Evolutionary conservation across 2,797 vertebrate species (phyloP).

Genomic region (Myripristis jacobus): DNA sequence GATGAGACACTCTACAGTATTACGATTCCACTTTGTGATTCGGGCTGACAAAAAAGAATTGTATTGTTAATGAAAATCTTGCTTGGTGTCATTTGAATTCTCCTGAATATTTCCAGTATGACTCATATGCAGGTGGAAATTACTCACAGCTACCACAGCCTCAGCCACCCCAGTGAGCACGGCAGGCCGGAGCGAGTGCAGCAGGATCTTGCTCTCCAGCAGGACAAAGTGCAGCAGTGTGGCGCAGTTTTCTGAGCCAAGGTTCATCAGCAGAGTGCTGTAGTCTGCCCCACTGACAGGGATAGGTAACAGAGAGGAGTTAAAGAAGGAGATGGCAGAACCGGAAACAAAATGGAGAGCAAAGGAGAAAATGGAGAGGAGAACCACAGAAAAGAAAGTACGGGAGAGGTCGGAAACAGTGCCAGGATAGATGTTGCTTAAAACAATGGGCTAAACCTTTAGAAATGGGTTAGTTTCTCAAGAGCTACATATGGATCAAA

Average conservation of each 20-base stretch:
- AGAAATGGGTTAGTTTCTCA: conserved; percentile 1
- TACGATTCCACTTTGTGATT: too few relatives aligned
- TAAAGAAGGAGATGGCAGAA: neutral
- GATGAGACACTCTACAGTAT: too few relatives aligned
- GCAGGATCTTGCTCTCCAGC: conserved; percentile 95
- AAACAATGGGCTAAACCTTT: neutral
- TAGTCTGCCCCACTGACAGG: conserved; percentile 92
- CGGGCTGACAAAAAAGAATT: too few relatives aligned
- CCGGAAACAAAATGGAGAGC: too few relatives aligned
- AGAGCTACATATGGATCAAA: neutral
- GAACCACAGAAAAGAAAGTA: too few relatives aligned
- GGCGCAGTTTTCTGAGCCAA: conserved; percentile 96
- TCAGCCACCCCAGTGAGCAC: conserved; percentile 97
- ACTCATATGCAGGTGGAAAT: neutral
- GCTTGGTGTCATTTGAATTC: too few relatives aligned
- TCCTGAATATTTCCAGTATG: neutral
- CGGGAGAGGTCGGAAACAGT: too few relatives aligned
- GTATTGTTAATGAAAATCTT: too few relatives aligned
- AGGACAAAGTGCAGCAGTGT: conserved; percentile 93
- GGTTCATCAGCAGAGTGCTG: conserved; percentile 93
- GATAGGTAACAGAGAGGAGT: conserved; percentile 12
- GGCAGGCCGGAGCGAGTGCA: conserved; percentile 96
- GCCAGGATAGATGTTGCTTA: neutral
- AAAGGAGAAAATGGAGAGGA: too few relatives aligned
- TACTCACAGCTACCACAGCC: conserved; percentile 96